phyloP scores from a whole-genome alignment of 37 sponge, comb jelly and placozoan genomes.

The Petrosia ficiformis region DNA sequence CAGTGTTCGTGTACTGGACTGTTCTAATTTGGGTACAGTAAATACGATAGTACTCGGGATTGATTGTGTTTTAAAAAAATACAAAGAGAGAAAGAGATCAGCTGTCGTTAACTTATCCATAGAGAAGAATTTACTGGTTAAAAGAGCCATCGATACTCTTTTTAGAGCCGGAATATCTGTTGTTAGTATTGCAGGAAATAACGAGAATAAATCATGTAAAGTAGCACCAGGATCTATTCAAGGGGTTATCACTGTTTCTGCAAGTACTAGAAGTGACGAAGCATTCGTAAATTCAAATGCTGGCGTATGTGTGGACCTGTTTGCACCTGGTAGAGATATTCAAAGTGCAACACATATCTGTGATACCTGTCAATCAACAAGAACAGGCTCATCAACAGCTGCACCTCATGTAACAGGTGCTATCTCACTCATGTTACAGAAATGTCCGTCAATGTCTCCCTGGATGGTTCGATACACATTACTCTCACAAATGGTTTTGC shows the following conservation, averaged over 20 bases:
- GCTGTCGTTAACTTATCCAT: conserved; percentile 56
- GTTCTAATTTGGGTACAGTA: conserved; percentile 17
- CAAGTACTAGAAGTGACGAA: conserved; percentile 4
- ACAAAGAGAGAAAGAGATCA: conserved; percentile 4
- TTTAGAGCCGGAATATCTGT: conserved; percentile 16
- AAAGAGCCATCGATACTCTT: conserved; percentile 24
- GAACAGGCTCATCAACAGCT: conserved; percentile 59
- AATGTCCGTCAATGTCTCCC: conserved; percentile 46
- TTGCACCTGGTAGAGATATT: conserved; percentile 59
- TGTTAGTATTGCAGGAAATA: conserved; percentile 57
- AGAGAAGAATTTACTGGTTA: conserved; percentile 14
- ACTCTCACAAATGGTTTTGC: conserved; percentile 12
- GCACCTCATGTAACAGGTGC: conserved; percentile 68
- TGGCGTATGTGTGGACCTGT: conserved; percentile 67
- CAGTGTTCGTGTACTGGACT: conserved; percentile 56
- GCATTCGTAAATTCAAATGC: conserved; percentile 19
- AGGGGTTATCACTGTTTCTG: conserved; percentile 46
- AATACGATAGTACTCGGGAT: conserved; percentile 36
- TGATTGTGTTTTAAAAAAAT: conserved; percentile 48
- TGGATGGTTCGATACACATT: conserved; percentile 31
- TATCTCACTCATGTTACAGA: conserved; percentile 60
- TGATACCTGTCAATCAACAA: conserved; percentile 4
- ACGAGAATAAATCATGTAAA: conserved; percentile 17
- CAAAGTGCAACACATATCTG: conserved; percentile 4
- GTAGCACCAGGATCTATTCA: conserved; percentile 25